Percentiles rank a stretch among this genome's conserved stretches.
Conservation (phyloP, 2,888 invertebrate species). For the Dicyrtomina minuta region DNA sequence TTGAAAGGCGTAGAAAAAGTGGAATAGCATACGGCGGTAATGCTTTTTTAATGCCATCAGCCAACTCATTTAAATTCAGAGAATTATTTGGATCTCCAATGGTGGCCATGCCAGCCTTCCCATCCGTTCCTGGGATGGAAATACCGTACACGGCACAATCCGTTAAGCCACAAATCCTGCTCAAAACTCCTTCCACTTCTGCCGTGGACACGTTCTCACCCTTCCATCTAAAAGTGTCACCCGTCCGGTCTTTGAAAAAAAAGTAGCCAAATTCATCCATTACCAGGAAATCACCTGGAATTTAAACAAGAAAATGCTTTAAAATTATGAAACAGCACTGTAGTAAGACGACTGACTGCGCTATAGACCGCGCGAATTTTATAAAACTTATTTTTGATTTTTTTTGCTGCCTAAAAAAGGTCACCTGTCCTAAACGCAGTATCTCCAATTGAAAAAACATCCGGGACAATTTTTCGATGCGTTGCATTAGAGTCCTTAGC, state of each 20-base stretch:
- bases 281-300: conserved; percentile 78
- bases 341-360: too few relatives aligned
- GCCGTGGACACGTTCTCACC: conserved; percentile 98
- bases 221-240: conserved; percentile 96
- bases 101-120: conserved; percentile 87
- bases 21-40: conserved; percentile 86
- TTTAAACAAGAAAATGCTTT: too few relatives aligned
- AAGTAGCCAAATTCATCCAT: conserved; percentile 87
- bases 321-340: too few relatives aligned
- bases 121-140: conserved; percentile 23
- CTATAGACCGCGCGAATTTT: too few relatives aligned
- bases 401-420: too few relatives aligned
- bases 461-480: conserved; percentile 81
- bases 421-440: conserved; percentile 84
- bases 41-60: conserved; percentile 66
- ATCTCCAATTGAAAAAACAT: conserved; percentile 88
- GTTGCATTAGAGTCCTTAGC: conserved; percentile 71
- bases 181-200: conserved; percentile 90
- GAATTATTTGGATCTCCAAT: conserved; percentile 70
- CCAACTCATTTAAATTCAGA: conserved; percentile 65
- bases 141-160: conserved; percentile 95
- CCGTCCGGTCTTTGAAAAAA: conserved; percentile 91
- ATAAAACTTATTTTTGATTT: too few relatives aligned
- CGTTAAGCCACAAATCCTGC: conserved; percentile 74
- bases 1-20: conserved; percentile 74